phyloP scores from a whole-genome alignment of 2,113 vertebrate species.

The Colinus virginianus region DNA sequence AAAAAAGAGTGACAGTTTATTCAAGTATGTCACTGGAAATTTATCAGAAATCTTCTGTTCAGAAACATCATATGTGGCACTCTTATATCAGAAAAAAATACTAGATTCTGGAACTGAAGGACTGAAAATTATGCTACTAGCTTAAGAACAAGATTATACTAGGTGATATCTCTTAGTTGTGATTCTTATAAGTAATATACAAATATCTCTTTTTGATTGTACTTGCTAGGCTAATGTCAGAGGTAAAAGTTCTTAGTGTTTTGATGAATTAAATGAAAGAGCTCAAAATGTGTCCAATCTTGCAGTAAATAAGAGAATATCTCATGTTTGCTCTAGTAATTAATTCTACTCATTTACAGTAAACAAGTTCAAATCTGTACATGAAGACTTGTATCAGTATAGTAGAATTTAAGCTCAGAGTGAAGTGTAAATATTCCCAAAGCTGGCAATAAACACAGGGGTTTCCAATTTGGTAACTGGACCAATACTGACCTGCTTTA shows the following conservation, averaged over 20 bases:
- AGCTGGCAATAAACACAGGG: accelerated
- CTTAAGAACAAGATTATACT: neutral
- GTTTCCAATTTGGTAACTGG: neutral
- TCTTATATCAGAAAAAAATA: neutral
- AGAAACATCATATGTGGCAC: neutral
- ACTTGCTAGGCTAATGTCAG: neutral
- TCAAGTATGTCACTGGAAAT: neutral
- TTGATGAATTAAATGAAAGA: neutral
- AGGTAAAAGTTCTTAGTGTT: neutral
- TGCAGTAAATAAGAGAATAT: neutral
- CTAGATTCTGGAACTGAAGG: neutral
- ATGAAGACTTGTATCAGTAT: neutral
- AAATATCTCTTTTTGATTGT: neutral
- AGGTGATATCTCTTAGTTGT: neutral
- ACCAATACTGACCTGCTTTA: neutral
- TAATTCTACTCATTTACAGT: neutral
- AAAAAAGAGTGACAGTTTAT: neutral
- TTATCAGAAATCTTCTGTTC: neutral
- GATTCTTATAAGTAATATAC: neutral
- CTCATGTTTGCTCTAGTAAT: neutral
- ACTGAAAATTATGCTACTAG: neutral
- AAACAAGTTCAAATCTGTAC: neutral
- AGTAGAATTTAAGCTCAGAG: neutral
- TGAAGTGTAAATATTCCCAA: neutral
- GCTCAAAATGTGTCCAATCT: neutral